Percentiles rank a stretch among this genome's conserved stretches.
Evolutionary conservation across 1,140 invertebrate genomes (phyloP).

Genomic region (Cherax quadricarinatus): DNA sequence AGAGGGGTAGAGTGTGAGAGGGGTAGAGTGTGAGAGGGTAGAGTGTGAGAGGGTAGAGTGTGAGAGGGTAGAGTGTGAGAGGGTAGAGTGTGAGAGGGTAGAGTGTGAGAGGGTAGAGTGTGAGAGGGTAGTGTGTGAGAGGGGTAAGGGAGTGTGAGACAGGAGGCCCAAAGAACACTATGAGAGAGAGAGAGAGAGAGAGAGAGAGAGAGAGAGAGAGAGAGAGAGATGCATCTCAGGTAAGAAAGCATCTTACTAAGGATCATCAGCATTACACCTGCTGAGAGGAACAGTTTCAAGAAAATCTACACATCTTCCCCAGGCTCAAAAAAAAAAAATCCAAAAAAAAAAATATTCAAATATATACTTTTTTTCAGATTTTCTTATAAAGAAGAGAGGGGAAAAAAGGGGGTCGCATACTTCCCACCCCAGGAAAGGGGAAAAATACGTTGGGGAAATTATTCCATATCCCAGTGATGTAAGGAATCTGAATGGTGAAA

Average conservation of each 20-base stretch:
- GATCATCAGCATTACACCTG: conserved; percentile 9
- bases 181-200: not conserved
- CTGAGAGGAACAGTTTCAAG: not conserved
- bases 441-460: not conserved
- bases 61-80: not conserved
- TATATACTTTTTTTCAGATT: not conserved
- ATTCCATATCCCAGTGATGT: not conserved
- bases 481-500: not conserved
- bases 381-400: not conserved
- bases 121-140: too few relatives aligned
- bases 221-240: not conserved
- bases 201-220: not conserved
- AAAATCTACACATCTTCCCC: not conserved
- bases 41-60: not conserved
- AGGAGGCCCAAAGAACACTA: too few relatives aligned
- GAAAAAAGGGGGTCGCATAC: not conserved
- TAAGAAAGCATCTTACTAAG: not conserved
- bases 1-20: not conserved
- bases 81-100: not conserved
- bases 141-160: too few relatives aligned
- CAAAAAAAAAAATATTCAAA: not conserved
- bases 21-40: not conserved
- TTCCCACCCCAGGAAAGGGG: not conserved
- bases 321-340: not conserved
- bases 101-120: not conserved